Evolutionary conservation across 2,797 vertebrate species (phyloP).

Genomic region (Xiphophorus birchmanni): DNA sequence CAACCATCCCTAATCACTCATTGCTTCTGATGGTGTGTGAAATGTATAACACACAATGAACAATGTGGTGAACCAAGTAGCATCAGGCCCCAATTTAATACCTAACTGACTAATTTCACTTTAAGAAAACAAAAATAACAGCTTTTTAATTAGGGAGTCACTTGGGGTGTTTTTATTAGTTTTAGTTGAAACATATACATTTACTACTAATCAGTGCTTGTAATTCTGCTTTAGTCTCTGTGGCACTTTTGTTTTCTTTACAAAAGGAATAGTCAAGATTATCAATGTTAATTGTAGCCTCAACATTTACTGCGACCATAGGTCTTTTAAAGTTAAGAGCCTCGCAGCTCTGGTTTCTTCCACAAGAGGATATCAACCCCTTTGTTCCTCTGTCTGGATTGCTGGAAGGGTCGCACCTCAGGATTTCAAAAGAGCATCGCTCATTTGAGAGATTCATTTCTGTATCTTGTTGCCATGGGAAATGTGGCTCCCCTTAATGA

Average conservation of each 20-base stretch:
- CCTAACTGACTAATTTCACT: not conserved
- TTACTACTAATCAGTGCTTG: not conserved
- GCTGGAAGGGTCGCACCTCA: constrained; percentile 13
- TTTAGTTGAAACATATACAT: not conserved
- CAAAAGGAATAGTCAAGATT: not conserved
- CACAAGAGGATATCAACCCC: not conserved
- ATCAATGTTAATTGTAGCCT: not conserved
- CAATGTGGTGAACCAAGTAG: not conserved
- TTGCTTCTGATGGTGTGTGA: not conserved
- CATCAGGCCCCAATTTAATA: not conserved
- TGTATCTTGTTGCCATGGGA: constrained; percentile 44
- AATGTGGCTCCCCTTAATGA: constrained; percentile 33
- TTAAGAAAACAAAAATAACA: not conserved
- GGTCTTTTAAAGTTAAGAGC: not conserved
- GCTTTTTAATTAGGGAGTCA: not conserved
- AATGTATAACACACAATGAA: not conserved
- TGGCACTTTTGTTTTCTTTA: not conserved
- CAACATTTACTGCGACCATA: not conserved
- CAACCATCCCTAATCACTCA: not conserved
- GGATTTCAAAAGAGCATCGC: constrained; percentile 28
- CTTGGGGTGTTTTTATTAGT: not conserved
- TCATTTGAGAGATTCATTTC: constrained; percentile 34
- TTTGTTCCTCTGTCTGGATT: constrained; percentile 7
- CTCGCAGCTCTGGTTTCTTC: not conserved
- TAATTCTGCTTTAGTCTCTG: not conserved